These are phyloP conservation scores for Gila orcuttii DNA, from an alignment of 2,113 vertebrate genomes.

Conservation along the genomic window DNA sequence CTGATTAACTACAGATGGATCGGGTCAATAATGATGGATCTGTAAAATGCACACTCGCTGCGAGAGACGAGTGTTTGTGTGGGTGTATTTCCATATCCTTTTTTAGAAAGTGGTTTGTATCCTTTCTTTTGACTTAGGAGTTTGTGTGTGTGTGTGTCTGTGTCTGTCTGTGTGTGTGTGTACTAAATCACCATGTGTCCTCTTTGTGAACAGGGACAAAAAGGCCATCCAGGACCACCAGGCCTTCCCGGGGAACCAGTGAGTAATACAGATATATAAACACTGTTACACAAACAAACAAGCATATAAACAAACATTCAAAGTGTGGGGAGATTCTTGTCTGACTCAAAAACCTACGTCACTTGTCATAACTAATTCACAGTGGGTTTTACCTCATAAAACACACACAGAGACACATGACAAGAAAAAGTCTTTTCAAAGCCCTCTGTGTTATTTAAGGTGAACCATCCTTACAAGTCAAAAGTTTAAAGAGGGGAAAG, in stretches of 20 bases:
- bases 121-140: neutral
- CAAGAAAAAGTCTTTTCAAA: neutral
- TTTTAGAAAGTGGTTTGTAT: slow-evolving; percentile 13
- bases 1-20: slow-evolving; percentile 35
- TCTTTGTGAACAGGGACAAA: slow-evolving; percentile 81
- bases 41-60: neutral
- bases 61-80: neutral
- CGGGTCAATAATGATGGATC: slow-evolving; percentile 28
- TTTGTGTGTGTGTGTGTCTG: slow-evolving; percentile 10
- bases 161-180: slow-evolving; percentile 25
- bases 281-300: slow-evolving; percentile 9
- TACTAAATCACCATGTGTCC: neutral
- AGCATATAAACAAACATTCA: slow-evolving; percentile 1
- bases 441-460: slow-evolving; percentile 11
- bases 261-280: slow-evolving; percentile 67
- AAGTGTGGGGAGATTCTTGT: neutral
- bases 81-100: neutral
- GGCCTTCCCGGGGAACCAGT: slow-evolving; percentile 95
- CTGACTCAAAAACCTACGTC: neutral
- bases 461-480: neutral
- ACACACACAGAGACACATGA: neutral
- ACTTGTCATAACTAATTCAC: neutral
- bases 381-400: neutral
- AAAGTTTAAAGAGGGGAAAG: neutral
- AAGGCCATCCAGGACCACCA: slow-evolving; percentile 89